Base-by-base conservation (phyloP, 2,113 vertebrate genomes). In the Leuciscus idus region DNA sequence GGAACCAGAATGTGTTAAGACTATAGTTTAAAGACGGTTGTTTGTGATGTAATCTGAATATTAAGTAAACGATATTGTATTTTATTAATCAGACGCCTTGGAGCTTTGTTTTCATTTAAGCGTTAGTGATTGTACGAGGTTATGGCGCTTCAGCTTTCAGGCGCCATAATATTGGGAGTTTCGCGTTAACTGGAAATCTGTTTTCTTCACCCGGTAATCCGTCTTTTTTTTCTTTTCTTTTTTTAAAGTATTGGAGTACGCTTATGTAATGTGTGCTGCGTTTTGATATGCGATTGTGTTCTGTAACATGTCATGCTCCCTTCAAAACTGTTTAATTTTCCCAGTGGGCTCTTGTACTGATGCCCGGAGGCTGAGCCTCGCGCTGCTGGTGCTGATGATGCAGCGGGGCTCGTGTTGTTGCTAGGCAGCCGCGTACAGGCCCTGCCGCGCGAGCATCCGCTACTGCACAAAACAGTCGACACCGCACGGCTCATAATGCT, bases 301-400 rank as follows among this genome's bases (percentile, higher is more conserved):
- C 17, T 3, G n/a, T n/a, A 50, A 50, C 23, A 28, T 15, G 39
- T 11, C 6, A 30, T 52, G n/a, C n/a, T 15, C 6, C 5, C n/a
- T 21, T 21, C 52, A 57, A 57, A 57, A 57, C 7, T 57, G 13
- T 52, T 52, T 15, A n/a, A 50, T 48, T 26, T 19, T 75, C 7
- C 13, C n/a, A 48, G 43, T 26, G 23, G n/a, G 1, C 13, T 76
- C 46, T 52, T 52, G 74, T 17, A 33, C 28, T 33, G 33, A 43
- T 80, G 57, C 33, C 57, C 57, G 33, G 57, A n/a, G 78, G 59
- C 72, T n/a, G 30, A 73, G 46, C 28, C 50, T 33, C 5, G 68
- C 50, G 77, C 61, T 73, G 48, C 2, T 90, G 93, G 87, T 94
- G 92, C 92, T 95, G 94, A 93, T 93, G 94, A 90, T 94, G 92